phyloP scores from a whole-genome alignment of 1,140 invertebrate genomes.

The Diuraphis noxia region DNA sequence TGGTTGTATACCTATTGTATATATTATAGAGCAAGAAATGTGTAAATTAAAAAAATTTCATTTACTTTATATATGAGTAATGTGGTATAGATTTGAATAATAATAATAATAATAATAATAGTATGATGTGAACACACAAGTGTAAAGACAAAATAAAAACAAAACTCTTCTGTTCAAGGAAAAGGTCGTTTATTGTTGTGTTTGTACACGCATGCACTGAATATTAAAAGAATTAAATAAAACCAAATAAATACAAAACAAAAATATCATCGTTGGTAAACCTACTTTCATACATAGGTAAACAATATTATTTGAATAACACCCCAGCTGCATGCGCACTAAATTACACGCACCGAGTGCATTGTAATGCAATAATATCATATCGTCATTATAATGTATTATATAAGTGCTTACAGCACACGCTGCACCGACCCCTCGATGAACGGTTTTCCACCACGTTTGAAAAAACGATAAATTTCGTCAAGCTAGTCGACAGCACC shows the following conservation, averaged over 20 bases:
- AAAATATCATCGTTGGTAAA: not conserved
- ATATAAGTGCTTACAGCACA: not conserved
- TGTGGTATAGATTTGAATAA: not conserved
- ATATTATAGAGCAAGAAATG: not conserved
- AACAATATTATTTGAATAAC: not conserved
- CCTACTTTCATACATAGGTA: not conserved
- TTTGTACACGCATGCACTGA: not conserved
- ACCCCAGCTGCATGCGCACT: not conserved
- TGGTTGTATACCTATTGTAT: not conserved
- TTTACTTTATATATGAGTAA: not conserved
- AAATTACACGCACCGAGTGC: not conserved
- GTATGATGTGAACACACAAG: not conserved
- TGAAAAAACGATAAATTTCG: conserved; percentile 3
- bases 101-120: not conserved
- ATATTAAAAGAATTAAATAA: not conserved
- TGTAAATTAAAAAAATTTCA: not conserved
- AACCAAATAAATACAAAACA: not conserved
- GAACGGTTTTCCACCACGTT: not conserved
- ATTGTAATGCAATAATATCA: conserved; percentile 6
- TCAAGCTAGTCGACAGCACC: not conserved
- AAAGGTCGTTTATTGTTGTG: not conserved
- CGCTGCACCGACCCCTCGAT: not conserved
- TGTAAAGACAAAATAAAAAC: not conserved
- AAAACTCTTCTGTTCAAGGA: not conserved
- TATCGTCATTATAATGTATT: not conserved